These are phyloP conservation scores for Daubentonia madagascariensis DNA, from an alignment of 2,113 vertebrate genomes.

Conservation along the genomic window DNA sequence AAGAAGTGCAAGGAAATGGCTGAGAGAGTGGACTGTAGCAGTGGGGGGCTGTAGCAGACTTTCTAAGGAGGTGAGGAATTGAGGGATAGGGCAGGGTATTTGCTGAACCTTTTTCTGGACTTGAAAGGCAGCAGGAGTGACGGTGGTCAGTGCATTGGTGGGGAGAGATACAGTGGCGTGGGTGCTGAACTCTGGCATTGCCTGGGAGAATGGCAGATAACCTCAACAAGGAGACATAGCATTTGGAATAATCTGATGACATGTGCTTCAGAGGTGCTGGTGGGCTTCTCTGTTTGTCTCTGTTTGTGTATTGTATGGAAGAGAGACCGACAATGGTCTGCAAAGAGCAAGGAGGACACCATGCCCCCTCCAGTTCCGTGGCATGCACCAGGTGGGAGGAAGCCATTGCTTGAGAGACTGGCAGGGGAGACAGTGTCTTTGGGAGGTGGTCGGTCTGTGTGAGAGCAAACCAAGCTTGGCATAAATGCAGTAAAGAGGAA, in stretches of 20 bases:
- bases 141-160: accelerated
- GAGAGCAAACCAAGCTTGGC: neutral
- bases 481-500: neutral
- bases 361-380: accelerated
- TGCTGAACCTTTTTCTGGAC: neutral
- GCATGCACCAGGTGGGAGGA: accelerated
- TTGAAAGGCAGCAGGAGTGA: neutral
- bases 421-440: neutral
- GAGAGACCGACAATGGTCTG: neutral
- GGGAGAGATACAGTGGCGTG: accelerated
- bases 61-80: neutral
- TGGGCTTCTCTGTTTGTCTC: too few species aligned
- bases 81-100: neutral
- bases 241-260: accelerated
- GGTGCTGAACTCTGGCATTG: neutral
- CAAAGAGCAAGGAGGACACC: neutral
- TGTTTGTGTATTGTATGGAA: neutral
- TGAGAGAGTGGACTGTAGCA: accelerated
- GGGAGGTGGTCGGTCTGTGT: too few species aligned
- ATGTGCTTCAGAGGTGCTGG: too few species aligned
- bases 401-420: neutral
- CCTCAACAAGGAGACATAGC: too few species aligned
- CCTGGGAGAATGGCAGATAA: accelerated
- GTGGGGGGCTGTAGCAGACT: too few species aligned
- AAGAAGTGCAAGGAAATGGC: neutral